Evolutionary conservation across 2,888 invertebrate genomes (phyloP), one percentile per base, ranked within the genome.

Genomic region (Ptychoptera albimana): DNA sequence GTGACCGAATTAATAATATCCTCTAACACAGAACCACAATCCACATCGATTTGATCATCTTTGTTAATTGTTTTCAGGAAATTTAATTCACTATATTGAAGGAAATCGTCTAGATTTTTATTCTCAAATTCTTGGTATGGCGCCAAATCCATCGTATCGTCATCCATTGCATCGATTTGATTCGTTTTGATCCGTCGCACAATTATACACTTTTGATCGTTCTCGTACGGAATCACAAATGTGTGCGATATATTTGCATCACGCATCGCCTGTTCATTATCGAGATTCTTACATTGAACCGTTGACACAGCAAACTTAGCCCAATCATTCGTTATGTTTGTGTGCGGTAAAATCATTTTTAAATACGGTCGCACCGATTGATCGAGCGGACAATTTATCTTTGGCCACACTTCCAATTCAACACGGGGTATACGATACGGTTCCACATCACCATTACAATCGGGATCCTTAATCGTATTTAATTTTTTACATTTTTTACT

Each of bases 1-100:
- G 76, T 74, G 31, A 79, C 72, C n/a, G 73, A 68, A 50, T 69
- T 67, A 44, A 79, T 58, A 53, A 79, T 69, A 48, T 72, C 67
- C 30, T 65, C 57, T 38, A 79, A 50, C 23, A 77, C 53, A 37
- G 63, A 60, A 8, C 60, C 60, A 55, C 64, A 60, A 32, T 69
- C 58, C 8, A 51, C 50, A n/a, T 54, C 45, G 1, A 54, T 23
- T 13, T 39, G 12, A 39, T 46, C n/a, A 31, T 41, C 44, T 35
- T 31, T 40, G 15, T 49, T 37, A 14, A 50, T 37, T 45, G 50
- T 47, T 37, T 46, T 49, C 32, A 54, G 47, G 31, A 50, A 48
- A 15, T 39, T 54, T 30, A 63, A 23, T 5, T 23, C 23, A 23
- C 7, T 23, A 7, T 23, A 5, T 23, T 23, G 23, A 7, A 23